Conservation (phyloP, 1,140 invertebrate species). For the Bombus picipes region DNA sequence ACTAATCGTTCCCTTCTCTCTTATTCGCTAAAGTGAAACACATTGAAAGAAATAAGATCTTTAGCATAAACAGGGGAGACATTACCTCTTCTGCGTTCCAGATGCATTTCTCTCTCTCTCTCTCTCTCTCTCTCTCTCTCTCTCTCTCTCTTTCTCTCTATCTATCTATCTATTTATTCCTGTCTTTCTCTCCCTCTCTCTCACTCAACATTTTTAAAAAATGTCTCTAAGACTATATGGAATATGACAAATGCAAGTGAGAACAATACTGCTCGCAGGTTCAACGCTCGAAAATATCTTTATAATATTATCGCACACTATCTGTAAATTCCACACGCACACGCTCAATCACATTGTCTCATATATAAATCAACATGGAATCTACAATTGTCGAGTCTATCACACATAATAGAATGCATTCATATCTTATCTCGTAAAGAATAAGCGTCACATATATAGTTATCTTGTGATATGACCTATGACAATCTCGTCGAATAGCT, state of each 20-base stretch:
- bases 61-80: not conserved
- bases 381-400: constrained; percentile 11
- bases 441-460: constrained; percentile 51
- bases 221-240: not conserved
- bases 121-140: not conserved
- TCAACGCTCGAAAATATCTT: constrained; percentile 15
- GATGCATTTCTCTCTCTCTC: too few relatives aligned
- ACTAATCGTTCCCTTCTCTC: not conserved
- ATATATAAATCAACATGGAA: constrained; percentile 12
- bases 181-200: not conserved
- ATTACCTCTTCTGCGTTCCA: not conserved
- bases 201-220: not conserved
- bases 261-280: constrained; percentile 2
- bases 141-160: not conserved
- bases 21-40: not conserved
- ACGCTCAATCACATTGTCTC: not conserved
- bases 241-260: constrained; percentile 35
- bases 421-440: constrained; percentile 19
- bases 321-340: not conserved
- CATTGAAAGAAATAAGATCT: not conserved
- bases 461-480: constrained; percentile 26
- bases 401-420: constrained; percentile 16
- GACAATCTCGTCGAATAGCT: constrained; percentile 14
- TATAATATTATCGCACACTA: not conserved
- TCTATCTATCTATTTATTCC: too few relatives aligned